Evolutionary conservation across 2,113 vertebrate species (phyloP).

Genomic region (Andinoacara biseriatus): DNA sequence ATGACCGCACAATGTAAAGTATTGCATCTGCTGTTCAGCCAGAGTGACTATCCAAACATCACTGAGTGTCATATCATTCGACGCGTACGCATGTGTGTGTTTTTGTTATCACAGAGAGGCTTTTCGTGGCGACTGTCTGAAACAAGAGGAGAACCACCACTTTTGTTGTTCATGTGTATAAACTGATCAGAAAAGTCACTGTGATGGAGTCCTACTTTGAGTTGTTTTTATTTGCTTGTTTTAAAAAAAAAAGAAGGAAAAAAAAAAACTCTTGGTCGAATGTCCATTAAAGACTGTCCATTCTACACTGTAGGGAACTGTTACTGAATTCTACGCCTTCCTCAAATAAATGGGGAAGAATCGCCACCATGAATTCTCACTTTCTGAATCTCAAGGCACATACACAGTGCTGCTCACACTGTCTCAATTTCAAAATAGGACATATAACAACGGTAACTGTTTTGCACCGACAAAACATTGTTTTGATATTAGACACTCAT

Average conservation of each 20-base stretch:
- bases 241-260: background rate
- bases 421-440: conserved; percentile 72
- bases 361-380: conserved; percentile 52
- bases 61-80: conserved; percentile 51
- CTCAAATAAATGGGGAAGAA: conserved; percentile 30
- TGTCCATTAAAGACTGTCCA: conserved; percentile 41
- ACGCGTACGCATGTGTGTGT: conserved; percentile 37
- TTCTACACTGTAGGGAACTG: conserved; percentile 35
- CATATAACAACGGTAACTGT: conserved; percentile 61
- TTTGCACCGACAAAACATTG: conserved; percentile 56
- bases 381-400: conserved; percentile 83
- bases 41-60: conserved; percentile 67
- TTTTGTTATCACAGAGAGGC: conserved; percentile 34
- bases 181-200: conserved; percentile 39
- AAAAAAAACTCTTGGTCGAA: conserved; percentile 27
- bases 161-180: background rate
- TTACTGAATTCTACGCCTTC: conserved; percentile 50
- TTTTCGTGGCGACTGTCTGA: conserved; percentile 32
- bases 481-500: conserved; percentile 72
- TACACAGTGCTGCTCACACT: conserved; percentile 81
- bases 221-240: background rate
- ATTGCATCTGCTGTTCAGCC: conserved; percentile 78
- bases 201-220: conserved; percentile 19
- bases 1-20: conserved; percentile 77
- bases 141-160: conserved; percentile 1